phyloP scores from a whole-genome alignment of 2,113 vertebrate species.

The Okapia johnstoni region DNA sequence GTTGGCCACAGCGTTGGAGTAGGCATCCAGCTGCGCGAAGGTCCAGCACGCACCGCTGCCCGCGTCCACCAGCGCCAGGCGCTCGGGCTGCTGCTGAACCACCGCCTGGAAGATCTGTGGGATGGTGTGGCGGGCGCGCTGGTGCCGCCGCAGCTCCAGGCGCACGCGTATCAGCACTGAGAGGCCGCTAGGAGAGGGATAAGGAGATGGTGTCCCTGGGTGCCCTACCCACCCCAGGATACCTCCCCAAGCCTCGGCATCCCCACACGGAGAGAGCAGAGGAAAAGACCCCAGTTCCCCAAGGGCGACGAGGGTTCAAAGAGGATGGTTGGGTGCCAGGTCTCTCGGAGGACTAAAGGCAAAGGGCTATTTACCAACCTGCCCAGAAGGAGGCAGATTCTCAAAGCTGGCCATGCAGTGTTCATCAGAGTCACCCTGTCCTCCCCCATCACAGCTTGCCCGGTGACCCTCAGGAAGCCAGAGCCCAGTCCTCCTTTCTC shows the following conservation, averaged over 20 bases:
- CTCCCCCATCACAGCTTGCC: background rate
- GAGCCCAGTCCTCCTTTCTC: background rate
- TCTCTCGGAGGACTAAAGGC: background rate
- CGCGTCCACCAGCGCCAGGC: conserved; percentile 88
- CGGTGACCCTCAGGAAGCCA: background rate
- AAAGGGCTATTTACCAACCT: background rate
- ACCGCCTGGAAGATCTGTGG: conserved; percentile 86
- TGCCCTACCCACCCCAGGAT: background rate
- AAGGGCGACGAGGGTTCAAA: background rate
- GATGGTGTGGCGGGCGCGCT: conserved; percentile 81
- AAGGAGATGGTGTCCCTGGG: background rate
- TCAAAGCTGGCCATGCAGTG: background rate
- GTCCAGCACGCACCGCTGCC: conserved; percentile 86
- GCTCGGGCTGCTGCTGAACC: conserved; percentile 82
- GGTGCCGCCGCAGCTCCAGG: conserved; percentile 81
- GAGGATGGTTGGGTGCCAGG: background rate
- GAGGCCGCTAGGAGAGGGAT: conserved; percentile 81
- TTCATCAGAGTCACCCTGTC: background rate
- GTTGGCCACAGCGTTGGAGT: conserved; percentile 86
- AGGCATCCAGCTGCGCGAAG: conserved; percentile 85
- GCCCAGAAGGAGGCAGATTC: background rate
- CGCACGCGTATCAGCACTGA: conserved; percentile 88
- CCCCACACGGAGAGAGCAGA: background rate
- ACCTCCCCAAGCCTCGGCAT: background rate
- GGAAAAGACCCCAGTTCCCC: background rate